Conservation (phyloP, 1,140 invertebrate species). For the Conus ventricosus region DNA sequence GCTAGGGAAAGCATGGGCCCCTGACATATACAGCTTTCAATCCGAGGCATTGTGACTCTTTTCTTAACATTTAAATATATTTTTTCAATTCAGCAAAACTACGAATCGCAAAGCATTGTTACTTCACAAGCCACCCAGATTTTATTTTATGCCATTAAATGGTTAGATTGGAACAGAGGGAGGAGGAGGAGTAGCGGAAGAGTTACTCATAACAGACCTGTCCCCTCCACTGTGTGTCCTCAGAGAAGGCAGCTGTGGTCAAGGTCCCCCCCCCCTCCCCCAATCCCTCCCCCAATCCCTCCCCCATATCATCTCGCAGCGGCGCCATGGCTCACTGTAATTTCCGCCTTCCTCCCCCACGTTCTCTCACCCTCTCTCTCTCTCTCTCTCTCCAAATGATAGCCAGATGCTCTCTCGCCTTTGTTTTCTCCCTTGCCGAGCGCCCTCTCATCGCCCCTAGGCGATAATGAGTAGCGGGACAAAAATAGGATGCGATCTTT, state of each 20-base stretch:
- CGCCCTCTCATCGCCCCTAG: not conserved
- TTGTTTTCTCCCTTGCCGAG: slow-evolving; percentile 22
- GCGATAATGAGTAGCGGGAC: slow-evolving; percentile 14
- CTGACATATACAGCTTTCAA: no score
- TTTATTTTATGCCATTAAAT: no score
- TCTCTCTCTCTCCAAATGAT: not conserved
- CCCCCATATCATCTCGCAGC: no score
- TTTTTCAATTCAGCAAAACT: no score
- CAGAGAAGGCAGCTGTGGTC: not conserved
- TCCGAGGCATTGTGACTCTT: no score
- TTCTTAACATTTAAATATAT: no score
- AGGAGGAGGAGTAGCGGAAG: not conserved
- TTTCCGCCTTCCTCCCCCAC: not conserved
- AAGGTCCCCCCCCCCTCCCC: not conserved
- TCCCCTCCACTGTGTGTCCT: not conserved
- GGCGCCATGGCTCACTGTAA: not conserved
- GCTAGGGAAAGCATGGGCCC: no score
- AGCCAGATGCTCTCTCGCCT: slow-evolving; percentile 3
- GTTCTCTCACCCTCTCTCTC: not conserved
- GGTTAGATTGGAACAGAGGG: not conserved
- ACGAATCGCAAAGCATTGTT: no score
- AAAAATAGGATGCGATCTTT: slow-evolving; percentile 35
- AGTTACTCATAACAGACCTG: not conserved
- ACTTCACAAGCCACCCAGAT: no score
- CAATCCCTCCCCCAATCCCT: no score